Percentiles rank a stretch among this genome's conserved stretches.
Conservation (phyloP, 2,888 invertebrate species). For the Epistrophe grossulariae region DNA sequence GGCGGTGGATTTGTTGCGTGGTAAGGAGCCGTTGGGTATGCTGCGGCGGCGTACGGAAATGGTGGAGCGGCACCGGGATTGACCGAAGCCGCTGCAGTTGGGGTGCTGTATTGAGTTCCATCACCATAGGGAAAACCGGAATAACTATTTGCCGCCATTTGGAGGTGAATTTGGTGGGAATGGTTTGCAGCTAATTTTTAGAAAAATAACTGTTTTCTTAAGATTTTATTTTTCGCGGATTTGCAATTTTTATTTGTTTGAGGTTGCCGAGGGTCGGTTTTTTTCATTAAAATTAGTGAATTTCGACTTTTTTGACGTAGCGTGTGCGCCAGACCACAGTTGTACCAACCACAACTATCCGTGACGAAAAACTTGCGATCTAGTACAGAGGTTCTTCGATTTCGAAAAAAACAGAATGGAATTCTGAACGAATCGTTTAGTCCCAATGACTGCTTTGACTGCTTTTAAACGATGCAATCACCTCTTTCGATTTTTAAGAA, state of each 20-base stretch:
- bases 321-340: constrained; percentile 69
- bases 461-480: too few relatives aligned
- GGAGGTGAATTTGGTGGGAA: constrained; percentile 61
- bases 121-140: constrained; percentile 96
- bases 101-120: constrained; percentile 93
- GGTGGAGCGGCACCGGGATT: constrained; percentile 83
- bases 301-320: constrained; percentile 73
- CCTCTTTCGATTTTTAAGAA: too few relatives aligned
- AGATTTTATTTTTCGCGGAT: constrained; percentile 35
- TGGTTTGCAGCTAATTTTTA: constrained; percentile 44
- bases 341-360: constrained; percentile 38
- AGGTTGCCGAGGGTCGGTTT: constrained; percentile 57
- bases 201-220: constrained; percentile 20
- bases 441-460: neutral
- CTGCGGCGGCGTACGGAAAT: constrained; percentile 82
- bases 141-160: constrained; percentile 90
- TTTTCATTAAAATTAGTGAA: constrained; percentile 62
- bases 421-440: neutral
- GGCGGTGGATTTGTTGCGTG: constrained; percentile 80
- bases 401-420: neutral
- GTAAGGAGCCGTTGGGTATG: constrained; percentile 89
- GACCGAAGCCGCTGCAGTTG: constrained; percentile 89
- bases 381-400: constrained; percentile 21
- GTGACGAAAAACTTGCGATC: constrained; percentile 12
- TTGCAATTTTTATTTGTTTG: constrained; percentile 52